These are phyloP conservation scores for Mamestra brassicae DNA, from an alignment of 2,888 invertebrate species.

Conservation along the genomic window DNA sequence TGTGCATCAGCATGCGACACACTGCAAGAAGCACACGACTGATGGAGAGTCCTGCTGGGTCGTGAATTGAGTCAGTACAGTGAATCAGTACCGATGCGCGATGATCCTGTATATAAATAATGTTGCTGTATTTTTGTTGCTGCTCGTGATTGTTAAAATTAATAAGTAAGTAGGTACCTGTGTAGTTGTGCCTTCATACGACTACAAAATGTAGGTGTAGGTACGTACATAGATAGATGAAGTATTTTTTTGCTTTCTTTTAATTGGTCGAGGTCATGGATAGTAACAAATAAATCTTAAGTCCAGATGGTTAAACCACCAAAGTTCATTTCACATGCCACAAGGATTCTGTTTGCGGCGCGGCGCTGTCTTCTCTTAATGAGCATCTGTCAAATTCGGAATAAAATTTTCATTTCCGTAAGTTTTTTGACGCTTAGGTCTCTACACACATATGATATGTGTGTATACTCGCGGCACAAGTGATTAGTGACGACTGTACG, in stretches of 20 bases:
- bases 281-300: background rate
- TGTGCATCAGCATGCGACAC: too few relatives aligned
- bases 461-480: constrained; percentile 15
- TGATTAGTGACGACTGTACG: constrained; percentile 44
- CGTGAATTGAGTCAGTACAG: too few relatives aligned
- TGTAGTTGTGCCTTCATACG: too few relatives aligned
- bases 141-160: too few relatives aligned
- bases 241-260: background rate
- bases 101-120: too few relatives aligned
- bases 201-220: too few relatives aligned
- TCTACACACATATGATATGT: background rate
- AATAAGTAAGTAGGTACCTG: too few relatives aligned
- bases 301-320: background rate
- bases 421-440: constrained; percentile 22
- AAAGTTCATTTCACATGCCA: too few relatives aligned
- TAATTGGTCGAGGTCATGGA: background rate
- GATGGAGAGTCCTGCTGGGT: too few relatives aligned
- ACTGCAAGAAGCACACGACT: too few relatives aligned
- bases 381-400: constrained; percentile 12
- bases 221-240: background rate
- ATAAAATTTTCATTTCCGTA: constrained; percentile 26
- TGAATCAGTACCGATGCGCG: too few relatives aligned
- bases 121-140: too few relatives aligned
- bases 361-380: constrained; percentile 5
- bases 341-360: background rate